A percentile compares a stretch with the other conserved stretches of the same genome.
phyloP scores from a whole-genome alignment of 2,797 vertebrate species.

The Kryptopterus vitreolus region DNA sequence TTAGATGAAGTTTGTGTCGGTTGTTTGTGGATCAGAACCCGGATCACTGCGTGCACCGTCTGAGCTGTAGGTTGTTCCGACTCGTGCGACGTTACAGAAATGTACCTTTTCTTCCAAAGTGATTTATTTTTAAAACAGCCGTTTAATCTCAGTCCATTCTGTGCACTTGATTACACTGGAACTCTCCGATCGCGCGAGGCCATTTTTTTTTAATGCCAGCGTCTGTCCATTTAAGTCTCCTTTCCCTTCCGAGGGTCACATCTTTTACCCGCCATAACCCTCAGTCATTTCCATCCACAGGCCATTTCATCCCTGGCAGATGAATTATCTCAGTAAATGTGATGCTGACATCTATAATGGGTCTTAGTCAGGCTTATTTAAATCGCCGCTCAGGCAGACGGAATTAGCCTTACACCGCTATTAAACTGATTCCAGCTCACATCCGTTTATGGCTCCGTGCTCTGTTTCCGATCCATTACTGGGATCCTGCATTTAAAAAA shows the following conservation, averaged over 20 bases:
- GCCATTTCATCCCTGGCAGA: constrained; percentile 54
- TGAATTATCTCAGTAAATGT: constrained; percentile 55
- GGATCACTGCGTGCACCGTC: too few species aligned
- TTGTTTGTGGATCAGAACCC: too few species aligned
- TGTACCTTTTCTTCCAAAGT: not conserved
- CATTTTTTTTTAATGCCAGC: constrained; percentile 39
- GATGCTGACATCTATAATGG: constrained; percentile 53
- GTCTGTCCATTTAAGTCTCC: constrained; percentile 41
- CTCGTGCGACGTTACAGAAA: too few species aligned
- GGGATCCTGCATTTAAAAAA: constrained; percentile 15
- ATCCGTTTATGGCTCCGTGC: constrained; percentile 45
- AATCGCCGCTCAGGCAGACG: constrained; percentile 50
- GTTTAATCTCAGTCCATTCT: constrained; percentile 31
- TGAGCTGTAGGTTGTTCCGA: not conserved
- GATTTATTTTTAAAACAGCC: constrained; percentile 31
- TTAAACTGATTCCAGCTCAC: constrained; percentile 39
- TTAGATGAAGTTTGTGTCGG: too few species aligned
- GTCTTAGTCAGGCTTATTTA: constrained; percentile 51
- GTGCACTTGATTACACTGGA: constrained; percentile 35
- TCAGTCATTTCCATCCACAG: constrained; percentile 36
- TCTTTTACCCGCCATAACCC: constrained; percentile 48
- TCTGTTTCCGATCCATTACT: constrained; percentile 1
- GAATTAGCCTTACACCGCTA: constrained; percentile 53
- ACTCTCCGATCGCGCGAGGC: constrained; percentile 32
- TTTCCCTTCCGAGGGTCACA: constrained; percentile 37